phyloP scores from a whole-genome alignment of 2,113 vertebrate genomes.

The Orycteropus afer region DNA sequence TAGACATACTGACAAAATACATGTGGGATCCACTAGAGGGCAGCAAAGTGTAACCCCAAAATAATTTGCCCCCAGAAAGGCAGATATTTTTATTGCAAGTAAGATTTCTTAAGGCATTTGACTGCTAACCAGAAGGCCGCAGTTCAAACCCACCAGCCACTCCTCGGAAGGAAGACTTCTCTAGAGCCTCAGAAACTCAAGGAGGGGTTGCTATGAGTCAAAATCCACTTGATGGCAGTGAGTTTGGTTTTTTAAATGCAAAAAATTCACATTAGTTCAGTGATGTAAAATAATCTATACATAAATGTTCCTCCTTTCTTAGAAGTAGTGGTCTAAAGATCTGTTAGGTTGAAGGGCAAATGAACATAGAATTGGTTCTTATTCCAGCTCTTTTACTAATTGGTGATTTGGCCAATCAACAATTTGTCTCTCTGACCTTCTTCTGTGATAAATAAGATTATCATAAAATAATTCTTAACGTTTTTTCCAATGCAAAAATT shows the following conservation, averaged over 20 bases:
- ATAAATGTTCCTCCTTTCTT: not conserved
- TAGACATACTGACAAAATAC: not conserved
- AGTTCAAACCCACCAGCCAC: too few species aligned
- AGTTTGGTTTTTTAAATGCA: too few species aligned
- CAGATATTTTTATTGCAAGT: not conserved
- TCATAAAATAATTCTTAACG: not conserved
- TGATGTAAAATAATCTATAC: not conserved
- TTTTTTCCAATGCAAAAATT: constrained; percentile 10
- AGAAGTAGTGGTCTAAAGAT: not conserved
- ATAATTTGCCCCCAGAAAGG: not conserved
- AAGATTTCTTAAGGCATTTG: constrained; percentile 33
- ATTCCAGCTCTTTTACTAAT: not conserved
- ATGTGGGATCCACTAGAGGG: constrained; percentile 36
- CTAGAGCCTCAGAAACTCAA: too few species aligned
- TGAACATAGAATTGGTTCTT: not conserved
- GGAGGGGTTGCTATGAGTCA: too few species aligned
- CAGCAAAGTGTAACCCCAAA: constrained; percentile 47
- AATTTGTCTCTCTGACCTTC: not conserved
- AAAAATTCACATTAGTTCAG: not conserved
- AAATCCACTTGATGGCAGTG: too few species aligned
- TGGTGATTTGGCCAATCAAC: not conserved
- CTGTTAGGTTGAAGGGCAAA: not conserved
- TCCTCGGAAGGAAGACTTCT: too few species aligned
- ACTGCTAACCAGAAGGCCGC: too few species aligned
- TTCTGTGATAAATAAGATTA: not conserved